Evolutionary conservation across 1,140 invertebrate genomes (phyloP), one percentile per base, ranked within the genome.

Genomic region (Halesus radiatus): DNA sequence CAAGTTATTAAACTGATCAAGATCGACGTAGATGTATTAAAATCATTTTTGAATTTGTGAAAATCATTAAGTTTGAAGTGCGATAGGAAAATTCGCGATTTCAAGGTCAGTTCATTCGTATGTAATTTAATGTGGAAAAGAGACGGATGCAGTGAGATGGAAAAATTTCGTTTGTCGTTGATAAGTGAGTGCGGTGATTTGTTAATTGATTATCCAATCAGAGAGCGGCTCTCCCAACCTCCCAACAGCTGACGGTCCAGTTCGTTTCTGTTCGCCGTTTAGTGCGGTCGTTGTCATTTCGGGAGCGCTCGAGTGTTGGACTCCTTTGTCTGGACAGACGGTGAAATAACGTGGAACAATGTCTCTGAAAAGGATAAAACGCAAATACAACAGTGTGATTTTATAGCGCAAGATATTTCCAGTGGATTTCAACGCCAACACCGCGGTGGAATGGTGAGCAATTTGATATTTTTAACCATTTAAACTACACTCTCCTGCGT

Each of bases 191-290:
- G n/a, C 52, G 45, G 13, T 18, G 18, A 78, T 78, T 78, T 70
- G 29, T 37, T 70, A 78, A 78, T 78, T 78, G 76, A 78, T 78
- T 78, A 72, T 72, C 76, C 76, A 78, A 78, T 78, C 76, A 70
- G 54, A 53, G 76, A 20, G 13, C 29, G 23, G 13, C n/a, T 68
- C 76, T 66, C 76, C 50, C 76, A 78, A 78, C 76, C 76, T 66
- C 76, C 50, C 76, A 78, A 78, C 76, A 78, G 76, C 76, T 78
- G 76, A 78, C 76, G 37, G n/a, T 22, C 66, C 64, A 78, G 76
- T 78, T 58, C 45, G 45, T 22, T 70, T 78, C 23, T 78, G 76
- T 78, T 54, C 62, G 76, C 29, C 16, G 62, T 32, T 50, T 22
- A 23, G 52, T 22, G 10, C 53, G 37, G 76, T 68, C 16, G 15